These are phyloP conservation scores for fruit fly (Drosophila melanogaster) DNA, from an alignment of 1,140 invertebrate species.

Conservation along the genomic window Release_6_plus_ISO1_MT NC_004354.4:9691001-9691500, in stretches of 20 bases:
- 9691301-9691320: constrained; percentile 49
- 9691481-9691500: neutral
- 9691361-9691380: constrained; percentile 1
- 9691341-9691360: constrained; percentile 47
- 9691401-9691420: neutral
- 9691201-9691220: constrained; percentile 49
- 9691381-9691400: constrained; percentile 27
- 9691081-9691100: neutral
- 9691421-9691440: constrained; percentile 54
- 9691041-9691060: too few species aligned
- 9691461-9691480: constrained; percentile 9
- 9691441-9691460: constrained; percentile 56
- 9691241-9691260: constrained; percentile 2
- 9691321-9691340: constrained; percentile 49
- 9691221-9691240: constrained; percentile 37
- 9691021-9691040: too few species aligned
- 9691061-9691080: neutral
- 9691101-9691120: neutral
- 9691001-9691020: too few species aligned
- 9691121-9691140: constrained; percentile 23
- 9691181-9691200: constrained; percentile 54
- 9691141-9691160: constrained; percentile 44
- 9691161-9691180: constrained; percentile 22
- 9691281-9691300: constrained; percentile 37
- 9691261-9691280: constrained; percentile 28